Evolutionary conservation across 2,113 vertebrate species (phyloP), one percentile per base, ranked within the genome.

Genomic region (Aegotheles bennettii): DNA sequence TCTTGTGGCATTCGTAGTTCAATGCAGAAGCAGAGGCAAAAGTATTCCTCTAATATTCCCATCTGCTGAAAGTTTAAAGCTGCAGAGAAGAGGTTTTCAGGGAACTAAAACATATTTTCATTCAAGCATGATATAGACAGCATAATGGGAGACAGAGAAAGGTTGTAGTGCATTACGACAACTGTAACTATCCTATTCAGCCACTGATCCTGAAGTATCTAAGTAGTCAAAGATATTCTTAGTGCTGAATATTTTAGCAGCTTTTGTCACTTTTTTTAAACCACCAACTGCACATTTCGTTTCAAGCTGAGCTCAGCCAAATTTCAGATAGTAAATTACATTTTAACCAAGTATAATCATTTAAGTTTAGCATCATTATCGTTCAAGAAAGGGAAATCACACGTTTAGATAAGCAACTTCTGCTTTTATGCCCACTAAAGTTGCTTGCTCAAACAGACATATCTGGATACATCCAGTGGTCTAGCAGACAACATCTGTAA

Each of bases 251-350:
- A 95, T 96, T 95, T 97, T 96, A 95, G 90, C 95, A 94, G 94
- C 40, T 93, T 96, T 96, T 95, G 93, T 89, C 92, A 94, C 90
- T 96, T 97, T 93, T 94, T 94, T 96, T 93, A 93, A 97, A 79
- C 43, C 36, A 95, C 94, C 94, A 93, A 96, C 90, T 95, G 94
- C 80, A 95, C 93, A 93, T 95, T 94, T 89, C 89, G 85, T 87
- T 96, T 94, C 90, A 94, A 93, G 90, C 69, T 93, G 83, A 93
- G 71, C 79, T 96, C 90, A 95, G 93, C 83, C 94, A 94, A 88
- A 96, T 94, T 95, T 9, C n/a, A 93, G 75, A 85, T 69, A 93
- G 88, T 86, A 96, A 86, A 92, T 82, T 77, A 86, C 23, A 90
- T 88, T 93, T 88, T 91, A 96, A 95, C 80, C 64, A 87, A 95